A percentile compares a stretch with the other conserved stretches of the same genome.
phyloP scores from a whole-genome alignment of 2,888 invertebrate species.

The Arctia plantaginis region DNA sequence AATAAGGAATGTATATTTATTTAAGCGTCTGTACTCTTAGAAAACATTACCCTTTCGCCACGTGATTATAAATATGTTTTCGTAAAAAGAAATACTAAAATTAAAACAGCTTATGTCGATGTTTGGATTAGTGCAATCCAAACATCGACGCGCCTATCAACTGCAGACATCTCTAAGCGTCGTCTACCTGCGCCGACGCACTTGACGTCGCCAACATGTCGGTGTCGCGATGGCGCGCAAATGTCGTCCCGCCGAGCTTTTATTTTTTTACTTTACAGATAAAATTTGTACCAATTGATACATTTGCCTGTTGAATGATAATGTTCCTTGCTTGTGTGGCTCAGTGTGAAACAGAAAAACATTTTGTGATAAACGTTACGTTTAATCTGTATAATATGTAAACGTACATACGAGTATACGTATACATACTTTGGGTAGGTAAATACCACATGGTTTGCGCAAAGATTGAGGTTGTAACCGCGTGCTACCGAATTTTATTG shows the following conservation, averaged over 20 bases:
- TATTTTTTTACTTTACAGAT: conserved; percentile 41
- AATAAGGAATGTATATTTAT: no score
- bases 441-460: not conserved
- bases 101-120: not conserved
- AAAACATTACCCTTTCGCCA: no score
- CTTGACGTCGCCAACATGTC: conserved; percentile 66
- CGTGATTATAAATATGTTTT: no score
- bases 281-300: conserved; percentile 55
- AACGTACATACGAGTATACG: not conserved
- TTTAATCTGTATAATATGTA: not conserved
- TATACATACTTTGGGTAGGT: not conserved
- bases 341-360: conserved; percentile 8
- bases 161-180: conserved; percentile 35
- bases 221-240: conserved; percentile 53
- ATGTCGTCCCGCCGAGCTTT: conserved; percentile 55
- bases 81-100: not conserved
- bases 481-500: no score
- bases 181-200: conserved; percentile 66
- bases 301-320: conserved; percentile 46
- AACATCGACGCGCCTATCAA: conserved; percentile 11
- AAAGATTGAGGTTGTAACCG: not conserved
- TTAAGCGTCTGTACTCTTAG: no score
- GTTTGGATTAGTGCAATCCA: no score
- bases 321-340: conserved; percentile 26
- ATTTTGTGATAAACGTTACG: not conserved